Base-by-base conservation (phyloP, 2,797 vertebrate genomes). In the Anisognathus igniventris region DNA sequence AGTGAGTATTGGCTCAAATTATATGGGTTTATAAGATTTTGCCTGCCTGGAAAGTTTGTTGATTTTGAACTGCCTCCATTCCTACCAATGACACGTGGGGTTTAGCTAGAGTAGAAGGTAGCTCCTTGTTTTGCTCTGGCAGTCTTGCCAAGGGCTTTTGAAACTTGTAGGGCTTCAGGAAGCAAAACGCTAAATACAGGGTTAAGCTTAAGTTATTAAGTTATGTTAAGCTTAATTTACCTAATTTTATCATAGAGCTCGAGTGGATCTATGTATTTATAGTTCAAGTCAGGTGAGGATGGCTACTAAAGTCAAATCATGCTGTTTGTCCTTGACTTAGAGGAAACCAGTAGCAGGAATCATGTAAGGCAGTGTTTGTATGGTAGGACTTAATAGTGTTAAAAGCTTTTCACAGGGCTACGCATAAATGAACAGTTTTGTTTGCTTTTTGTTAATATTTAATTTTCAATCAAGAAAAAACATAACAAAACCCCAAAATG, bases 1-100 rank as follows among this genome's bases (percentile, higher is more conserved):
- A 71, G 21, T 39, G 33, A 73, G 27, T 14, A 9, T 31, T 35
- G 23, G 17, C 53, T 67, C 0, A 0, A 48, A 40, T 67, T n/a
- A 30, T n/a, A 13, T 25, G 53, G 25, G 20, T 42, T 88, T 45
- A 6, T 79, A 51, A 64, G 44, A 51, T 30, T 53, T 88, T 23
- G 19, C 17, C 40, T 66, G 56, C 10, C 15, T 39, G 53, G 53
- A 51, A 70, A 30, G 8, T 9, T 13, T 25, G 6, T 24, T 91
- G n/a, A 14, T 74, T 92, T 92, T 86, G 50, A 60, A 14, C 30
- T 56, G 44, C 23, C 7, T 51, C 37, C 17, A 8, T 58, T 88
- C 28, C 35, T 42, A 4, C 35, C 48, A 56, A 13, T 51, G 35
- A 27, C 10, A 14, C 1, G 0, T 7, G 33, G 13, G 7, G 11